Conservation (phyloP, 2,113 vertebrate genomes). For the Hucho hucho region DNA sequence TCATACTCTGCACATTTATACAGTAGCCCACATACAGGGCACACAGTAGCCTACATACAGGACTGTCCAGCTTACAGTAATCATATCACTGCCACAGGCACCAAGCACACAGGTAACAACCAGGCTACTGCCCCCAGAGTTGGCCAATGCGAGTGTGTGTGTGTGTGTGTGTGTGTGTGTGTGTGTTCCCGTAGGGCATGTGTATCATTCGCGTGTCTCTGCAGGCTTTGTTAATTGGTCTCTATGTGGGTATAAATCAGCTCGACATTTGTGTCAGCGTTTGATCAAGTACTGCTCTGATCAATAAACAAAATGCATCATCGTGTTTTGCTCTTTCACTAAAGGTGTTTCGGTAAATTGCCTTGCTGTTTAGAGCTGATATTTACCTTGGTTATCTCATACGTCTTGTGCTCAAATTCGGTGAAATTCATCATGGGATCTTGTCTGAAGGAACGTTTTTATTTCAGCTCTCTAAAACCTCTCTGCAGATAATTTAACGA, state of each 20-base stretch:
- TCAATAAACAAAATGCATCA: slow-evolving; percentile 7
- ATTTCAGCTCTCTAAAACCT: no score
- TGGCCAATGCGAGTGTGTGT: neutral
- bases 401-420: neutral
- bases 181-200: neutral
- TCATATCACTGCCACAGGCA: neutral
- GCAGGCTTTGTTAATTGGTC: slow-evolving; percentile 14
- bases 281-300: slow-evolving; percentile 5
- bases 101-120: neutral
- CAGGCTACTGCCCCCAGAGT: neutral
- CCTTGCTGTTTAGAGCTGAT: neutral
- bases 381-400: neutral
- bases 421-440: neutral
- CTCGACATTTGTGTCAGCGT: slow-evolving; percentile 34
- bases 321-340: slow-evolving; percentile 17
- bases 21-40: no score
- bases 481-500: no score
- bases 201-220: neutral
- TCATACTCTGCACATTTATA: neutral
- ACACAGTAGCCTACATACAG: neutral
- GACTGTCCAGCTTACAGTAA: neutral
- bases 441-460: no score
- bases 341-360: slow-evolving; percentile 13
- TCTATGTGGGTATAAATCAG: slow-evolving; percentile 28
- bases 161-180: slow-evolving; percentile 4